These are phyloP conservation scores for Plectrocnemia conspersa DNA, from an alignment of 1,140 invertebrate species.

Conservation along the genomic window DNA sequence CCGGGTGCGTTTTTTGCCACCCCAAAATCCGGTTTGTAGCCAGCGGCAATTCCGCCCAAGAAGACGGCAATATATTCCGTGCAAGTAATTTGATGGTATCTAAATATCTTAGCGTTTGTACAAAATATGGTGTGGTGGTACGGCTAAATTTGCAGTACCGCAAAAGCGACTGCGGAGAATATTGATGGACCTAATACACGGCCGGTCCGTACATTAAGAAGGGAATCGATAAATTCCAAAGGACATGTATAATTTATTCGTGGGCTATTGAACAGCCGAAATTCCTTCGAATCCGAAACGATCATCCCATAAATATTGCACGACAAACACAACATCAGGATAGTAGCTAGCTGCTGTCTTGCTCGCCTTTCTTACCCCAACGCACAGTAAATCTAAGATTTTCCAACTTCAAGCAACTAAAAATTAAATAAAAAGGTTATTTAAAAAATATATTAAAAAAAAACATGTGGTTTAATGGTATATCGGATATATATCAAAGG, in stretches of 20 bases:
- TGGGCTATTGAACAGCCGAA: conserved; percentile 25
- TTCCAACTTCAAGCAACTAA: not conserved
- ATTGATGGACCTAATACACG: conserved; percentile 20
- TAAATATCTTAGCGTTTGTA: not conserved
- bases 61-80: no score
- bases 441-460: not conserved
- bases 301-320: conserved; percentile 32
- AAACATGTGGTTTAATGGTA: no score
- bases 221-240: conserved; percentile 24
- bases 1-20: no score
- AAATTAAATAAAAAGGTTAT: not conserved
- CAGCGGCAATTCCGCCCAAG: no score
- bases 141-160: conserved; percentile 12
- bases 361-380: not conserved
- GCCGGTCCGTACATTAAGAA: conserved; percentile 5
- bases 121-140: no score
- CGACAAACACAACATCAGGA: conserved; percentile 16
- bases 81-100: no score
- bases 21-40: no score
- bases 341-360: not conserved
- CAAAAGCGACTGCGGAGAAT: conserved; percentile 21
- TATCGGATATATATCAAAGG: no score
- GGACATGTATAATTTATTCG: conserved; percentile 35
- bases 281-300: conserved; percentile 29
- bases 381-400: not conserved